Evolutionary conservation across 2,888 invertebrate genomes (phyloP), one percentile per base, ranked within the genome.

Genomic region (Drosophila flavopinicola): DNA sequence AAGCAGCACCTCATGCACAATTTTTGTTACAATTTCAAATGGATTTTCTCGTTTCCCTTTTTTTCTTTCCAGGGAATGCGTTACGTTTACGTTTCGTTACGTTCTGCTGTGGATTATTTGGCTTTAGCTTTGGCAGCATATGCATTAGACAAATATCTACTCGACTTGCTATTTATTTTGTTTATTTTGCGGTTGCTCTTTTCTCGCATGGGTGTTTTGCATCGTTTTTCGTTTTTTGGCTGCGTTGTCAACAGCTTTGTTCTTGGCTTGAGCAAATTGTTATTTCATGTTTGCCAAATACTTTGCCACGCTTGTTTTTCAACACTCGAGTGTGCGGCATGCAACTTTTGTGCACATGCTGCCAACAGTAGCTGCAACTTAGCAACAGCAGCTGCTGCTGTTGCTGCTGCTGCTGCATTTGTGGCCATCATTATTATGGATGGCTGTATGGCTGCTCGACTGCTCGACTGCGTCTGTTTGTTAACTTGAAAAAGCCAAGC

Each of bases 281-380:
- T 79, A 79, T 79, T 78, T 72, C 83, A 66, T 79, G 79, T 79
- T 83, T 79, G 79, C 77, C 79, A 83, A 79, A 78, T 83, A 70
- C 79, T 74, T 79, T 82, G 77, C 76, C 73, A 66, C 82, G 80
- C 80, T 77, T 79, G 77, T 78, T 76, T 54, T 75, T 66, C 76
- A 45, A 60, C 59, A 48, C 59, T 66, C 52, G 52, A 57, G 51
- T 47, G 41, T 56, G 53, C 25, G 13, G 64, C 65, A 61, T 70
- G 52, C 52, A 68, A 68, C 64, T 66, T 70, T 52, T 64, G 61
- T 72, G 75, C 75, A 67, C 64, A 70, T 66, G 66, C 57, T 57
- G 66, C 45, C 20, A 35, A 32, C 48, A 25, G 37, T 32, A n/a
- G 53, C 10, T 27, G 51, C 41, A 53, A 48, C 52, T 39, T 41